Evolutionary conservation across 1,140 invertebrate genomes (phyloP).

Genomic region (Heliconius himera): DNA sequence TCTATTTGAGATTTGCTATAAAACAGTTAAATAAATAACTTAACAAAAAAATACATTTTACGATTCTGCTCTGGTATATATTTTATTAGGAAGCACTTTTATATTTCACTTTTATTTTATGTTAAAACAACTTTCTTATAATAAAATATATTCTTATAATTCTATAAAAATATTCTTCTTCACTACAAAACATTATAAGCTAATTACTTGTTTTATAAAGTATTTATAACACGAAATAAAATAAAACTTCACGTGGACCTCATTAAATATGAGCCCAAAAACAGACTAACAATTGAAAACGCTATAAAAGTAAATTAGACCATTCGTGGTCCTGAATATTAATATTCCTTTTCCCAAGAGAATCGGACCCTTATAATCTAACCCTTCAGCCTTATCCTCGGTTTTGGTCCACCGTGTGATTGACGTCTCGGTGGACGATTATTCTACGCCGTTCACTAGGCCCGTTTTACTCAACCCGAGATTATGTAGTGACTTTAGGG

Average conservation of each 20-base stretch:
- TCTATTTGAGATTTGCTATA: too few species aligned
- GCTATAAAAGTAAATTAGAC: constrained; percentile 69
- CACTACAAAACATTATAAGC: not conserved
- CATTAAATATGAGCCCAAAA: constrained; percentile 8
- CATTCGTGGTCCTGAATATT: constrained; percentile 67
- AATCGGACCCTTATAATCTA: constrained; percentile 76
- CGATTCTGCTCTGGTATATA: too few species aligned
- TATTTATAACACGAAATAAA: not conserved
- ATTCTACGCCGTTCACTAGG: constrained; percentile 52
- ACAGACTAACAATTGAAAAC: constrained; percentile 53
- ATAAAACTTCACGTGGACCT: constrained; percentile 5
- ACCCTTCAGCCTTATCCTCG: constrained; percentile 72
- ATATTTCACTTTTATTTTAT: too few species aligned
- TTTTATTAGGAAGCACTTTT: too few species aligned
- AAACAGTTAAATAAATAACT: too few species aligned
- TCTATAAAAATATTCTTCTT: too few species aligned
- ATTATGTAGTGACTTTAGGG: constrained; percentile 59
- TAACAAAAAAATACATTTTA: too few species aligned
- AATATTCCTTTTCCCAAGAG: constrained; percentile 66
- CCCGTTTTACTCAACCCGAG: constrained; percentile 52
- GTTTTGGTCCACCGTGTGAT: constrained; percentile 60
- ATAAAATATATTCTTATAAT: too few species aligned
- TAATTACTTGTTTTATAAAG: not conserved
- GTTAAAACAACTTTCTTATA: too few species aligned
- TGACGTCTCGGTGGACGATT: constrained; percentile 64